Conservation (phyloP, 2,888 invertebrate genomes). For the Diloba caeruleocephala region DNA sequence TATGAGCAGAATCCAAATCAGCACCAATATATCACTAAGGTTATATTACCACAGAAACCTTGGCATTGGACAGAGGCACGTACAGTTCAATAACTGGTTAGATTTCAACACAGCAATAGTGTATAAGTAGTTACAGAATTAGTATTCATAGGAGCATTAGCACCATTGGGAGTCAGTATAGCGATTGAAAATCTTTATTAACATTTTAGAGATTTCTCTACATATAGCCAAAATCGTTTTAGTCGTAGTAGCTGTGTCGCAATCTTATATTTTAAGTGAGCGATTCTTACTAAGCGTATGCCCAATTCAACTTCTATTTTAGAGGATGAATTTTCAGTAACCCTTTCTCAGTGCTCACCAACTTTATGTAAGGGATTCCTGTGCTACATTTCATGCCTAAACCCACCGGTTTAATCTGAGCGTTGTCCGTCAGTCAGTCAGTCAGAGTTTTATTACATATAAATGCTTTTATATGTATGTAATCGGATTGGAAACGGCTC, state of each 20-base stretch:
- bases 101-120: constrained; percentile 21
- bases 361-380: too few species aligned
- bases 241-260: background rate
- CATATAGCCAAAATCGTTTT: background rate
- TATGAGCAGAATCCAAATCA: constrained; percentile 38
- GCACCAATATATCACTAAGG: constrained; percentile 22
- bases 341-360: too few species aligned
- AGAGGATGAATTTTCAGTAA: too few species aligned
- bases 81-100: constrained; percentile 37
- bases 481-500: too few species aligned
- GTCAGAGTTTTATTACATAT: too few species aligned
- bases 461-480: too few species aligned
- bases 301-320: too few species aligned
- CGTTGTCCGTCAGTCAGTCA: too few species aligned
- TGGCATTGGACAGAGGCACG: constrained; percentile 42
- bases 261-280: background rate
- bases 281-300: too few species aligned
- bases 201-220: constrained; percentile 2
- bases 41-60: constrained; percentile 29
- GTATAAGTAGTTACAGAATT: constrained; percentile 22
- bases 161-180: constrained; percentile 16
- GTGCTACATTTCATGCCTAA: too few species aligned
- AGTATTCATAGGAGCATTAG: constrained; percentile 19
- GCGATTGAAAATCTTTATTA: constrained; percentile 1
- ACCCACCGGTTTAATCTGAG: too few species aligned